Conservation (phyloP, 2,113 vertebrate species). For the Misgurnus anguillicaudatus region DNA sequence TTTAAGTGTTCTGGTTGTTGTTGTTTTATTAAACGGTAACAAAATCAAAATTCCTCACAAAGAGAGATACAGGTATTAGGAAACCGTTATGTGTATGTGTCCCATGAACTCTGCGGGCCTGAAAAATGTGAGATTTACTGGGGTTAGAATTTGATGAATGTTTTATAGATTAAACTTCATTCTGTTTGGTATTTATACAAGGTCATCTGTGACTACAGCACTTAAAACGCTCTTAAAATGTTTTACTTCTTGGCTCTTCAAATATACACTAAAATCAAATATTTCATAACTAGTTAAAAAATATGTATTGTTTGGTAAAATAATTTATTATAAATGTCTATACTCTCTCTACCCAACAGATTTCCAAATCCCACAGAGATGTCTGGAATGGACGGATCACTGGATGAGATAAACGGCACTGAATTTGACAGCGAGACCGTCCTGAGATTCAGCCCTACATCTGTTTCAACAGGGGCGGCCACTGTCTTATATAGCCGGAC, state of each 20-base stretch:
- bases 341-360: background rate
- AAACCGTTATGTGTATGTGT: slow-evolving; percentile 21
- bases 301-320: no score
- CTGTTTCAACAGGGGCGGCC: slow-evolving; percentile 82
- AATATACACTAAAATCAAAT: no score
- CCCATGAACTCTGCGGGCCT: background rate
- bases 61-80: slow-evolving; percentile 25
- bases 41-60: slow-evolving; percentile 30
- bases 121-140: background rate
- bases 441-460: slow-evolving; percentile 84
- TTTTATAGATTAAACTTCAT: background rate
- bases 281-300: no score
- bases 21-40: slow-evolving; percentile 53
- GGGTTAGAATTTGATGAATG: background rate
- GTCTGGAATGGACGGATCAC: slow-evolving; percentile 66
- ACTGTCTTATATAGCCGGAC: slow-evolving; percentile 73
- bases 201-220: no score
- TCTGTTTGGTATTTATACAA: background rate
- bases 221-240: no score
- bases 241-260: no score
- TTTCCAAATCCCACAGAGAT: slow-evolving; percentile 45
- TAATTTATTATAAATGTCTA: no score
- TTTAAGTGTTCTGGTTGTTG: slow-evolving; percentile 53
- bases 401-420: slow-evolving; percentile 66
- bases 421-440: slow-evolving; percentile 83